Conservation (phyloP, 2,888 invertebrate species). For the Omphaloscelis lunosa region DNA sequence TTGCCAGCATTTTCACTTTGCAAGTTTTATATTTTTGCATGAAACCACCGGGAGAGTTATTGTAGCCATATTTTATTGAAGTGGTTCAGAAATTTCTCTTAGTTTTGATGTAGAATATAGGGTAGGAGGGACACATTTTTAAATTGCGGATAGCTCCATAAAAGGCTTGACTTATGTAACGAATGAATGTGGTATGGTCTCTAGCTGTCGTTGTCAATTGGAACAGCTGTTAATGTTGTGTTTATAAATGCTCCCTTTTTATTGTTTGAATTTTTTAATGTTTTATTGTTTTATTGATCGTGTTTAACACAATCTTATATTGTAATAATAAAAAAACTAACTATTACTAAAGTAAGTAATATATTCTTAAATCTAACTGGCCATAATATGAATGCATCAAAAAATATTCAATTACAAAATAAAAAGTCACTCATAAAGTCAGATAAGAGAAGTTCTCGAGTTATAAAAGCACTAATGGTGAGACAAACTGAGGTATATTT, state of each 20-base stretch:
- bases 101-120: slow-evolving; percentile 2
- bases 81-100: slow-evolving; percentile 10
- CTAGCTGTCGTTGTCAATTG: neutral
- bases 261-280: neutral
- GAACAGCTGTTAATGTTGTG: neutral
- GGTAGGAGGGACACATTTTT: neutral
- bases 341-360: neutral
- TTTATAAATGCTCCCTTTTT: neutral
- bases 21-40: slow-evolving; percentile 12
- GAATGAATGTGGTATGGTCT: neutral
- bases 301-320: neutral
- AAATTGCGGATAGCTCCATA: slow-evolving; percentile 7
- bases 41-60: slow-evolving; percentile 10
- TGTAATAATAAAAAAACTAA: neutral
- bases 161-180: slow-evolving; percentile 26
- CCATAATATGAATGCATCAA: neutral
- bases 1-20: neutral
- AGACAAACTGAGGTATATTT: neutral
- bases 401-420: neutral
- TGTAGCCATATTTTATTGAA: slow-evolving; percentile 38
- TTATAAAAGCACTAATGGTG: neutral
- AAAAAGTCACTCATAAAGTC: neutral
- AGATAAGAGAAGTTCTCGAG: neutral
- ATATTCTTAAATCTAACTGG: neutral
- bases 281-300: too few species aligned